phyloP scores from a whole-genome alignment of 2,888 invertebrate genomes.

The Patella depressa region DNA sequence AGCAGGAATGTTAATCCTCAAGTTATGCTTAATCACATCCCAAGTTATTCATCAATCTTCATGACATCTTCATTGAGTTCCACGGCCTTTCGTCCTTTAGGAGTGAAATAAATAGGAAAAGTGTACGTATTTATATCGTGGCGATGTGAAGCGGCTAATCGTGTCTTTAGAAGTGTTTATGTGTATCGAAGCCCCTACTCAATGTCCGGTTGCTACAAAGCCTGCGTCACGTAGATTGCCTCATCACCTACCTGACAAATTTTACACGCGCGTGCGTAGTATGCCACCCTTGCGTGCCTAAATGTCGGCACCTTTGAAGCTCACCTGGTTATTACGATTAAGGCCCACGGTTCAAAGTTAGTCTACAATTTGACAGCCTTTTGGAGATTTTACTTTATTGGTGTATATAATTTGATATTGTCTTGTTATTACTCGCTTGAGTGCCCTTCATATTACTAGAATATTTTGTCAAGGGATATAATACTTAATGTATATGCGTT shows the following conservation, averaged over 20 bases:
- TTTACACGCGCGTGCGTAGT: background rate
- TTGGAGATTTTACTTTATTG: background rate
- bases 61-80: slow-evolving; percentile 1
- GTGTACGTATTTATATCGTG: background rate
- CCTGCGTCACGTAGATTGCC: slow-evolving; percentile 6
- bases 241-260: slow-evolving; percentile 2
- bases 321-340: background rate
- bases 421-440: background rate
- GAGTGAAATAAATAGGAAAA: background rate
- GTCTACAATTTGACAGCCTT: slow-evolving; percentile 8
- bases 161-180: slow-evolving; percentile 11
- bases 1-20: too few species aligned
- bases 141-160: background rate
- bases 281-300: slow-evolving; percentile 9
- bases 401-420: slow-evolving; percentile 1
- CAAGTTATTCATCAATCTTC: background rate
- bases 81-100: background rate
- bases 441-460: background rate
- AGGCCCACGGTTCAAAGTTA: background rate
- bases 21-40: background rate
- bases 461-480: too few species aligned
- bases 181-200: slow-evolving; percentile 1
- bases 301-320: background rate
- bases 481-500: too few species aligned
- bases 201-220: slow-evolving; percentile 8